Conservation (phyloP, 2,113 vertebrate genomes). For the Nothobranchius furzeri region DNA sequence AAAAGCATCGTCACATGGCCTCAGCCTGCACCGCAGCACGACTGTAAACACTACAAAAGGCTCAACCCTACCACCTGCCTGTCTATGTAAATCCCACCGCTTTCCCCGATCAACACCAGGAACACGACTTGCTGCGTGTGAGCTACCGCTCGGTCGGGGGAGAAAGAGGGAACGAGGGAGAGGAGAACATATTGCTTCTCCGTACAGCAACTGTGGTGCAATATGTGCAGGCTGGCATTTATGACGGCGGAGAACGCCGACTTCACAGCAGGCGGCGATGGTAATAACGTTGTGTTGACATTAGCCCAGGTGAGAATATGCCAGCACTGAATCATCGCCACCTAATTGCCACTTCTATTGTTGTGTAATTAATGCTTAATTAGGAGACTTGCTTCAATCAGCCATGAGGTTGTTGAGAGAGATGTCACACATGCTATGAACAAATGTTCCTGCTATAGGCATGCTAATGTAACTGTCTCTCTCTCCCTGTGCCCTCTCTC, state of each 20-base stretch:
- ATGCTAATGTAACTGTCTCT: conserved; percentile 53
- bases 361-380: conserved; percentile 78
- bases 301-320: conserved; percentile 77
- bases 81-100: conserved; percentile 51
- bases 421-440: conserved; percentile 51
- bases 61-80: conserved; percentile 24
- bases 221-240: conserved; percentile 59
- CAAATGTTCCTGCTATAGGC: conserved; percentile 68
- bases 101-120: conserved; percentile 56
- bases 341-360: conserved; percentile 72
- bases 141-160: conserved; percentile 30
- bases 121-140: conserved; percentile 25
- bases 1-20: conserved; percentile 42
- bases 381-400: conserved; percentile 65
- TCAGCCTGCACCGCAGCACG: conserved; percentile 33
- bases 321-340: conserved; percentile 50
- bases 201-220: conserved; percentile 45
- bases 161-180: not conserved
- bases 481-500: conserved; percentile 45
- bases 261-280: conserved; percentile 64
- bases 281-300: conserved; percentile 73
- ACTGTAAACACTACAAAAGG: conserved; percentile 61
- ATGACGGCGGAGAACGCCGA: conserved; percentile 61
- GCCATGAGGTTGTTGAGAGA: conserved; percentile 45
- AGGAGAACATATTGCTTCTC: conserved; percentile 49